Conservation (phyloP, 64 coral and sea anemone genomes). For the Stichodactyla helianthus region DNA sequence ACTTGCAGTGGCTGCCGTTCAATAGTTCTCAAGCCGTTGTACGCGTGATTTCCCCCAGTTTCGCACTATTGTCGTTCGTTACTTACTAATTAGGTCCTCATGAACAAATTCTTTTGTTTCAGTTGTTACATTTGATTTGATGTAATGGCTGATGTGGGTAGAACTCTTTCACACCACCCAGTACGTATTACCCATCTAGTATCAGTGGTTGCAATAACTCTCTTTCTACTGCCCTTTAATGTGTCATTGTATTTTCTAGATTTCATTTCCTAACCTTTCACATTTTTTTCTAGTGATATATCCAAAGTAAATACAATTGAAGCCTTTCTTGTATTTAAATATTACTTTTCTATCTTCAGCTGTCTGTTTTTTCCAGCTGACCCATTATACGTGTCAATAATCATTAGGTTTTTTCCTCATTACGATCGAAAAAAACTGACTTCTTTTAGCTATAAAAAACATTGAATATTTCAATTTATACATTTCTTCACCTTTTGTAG, state of each 20-base stretch:
- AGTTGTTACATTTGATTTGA: not conserved
- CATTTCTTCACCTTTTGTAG: not conserved
- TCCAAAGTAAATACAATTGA: slow-evolving; percentile 5
- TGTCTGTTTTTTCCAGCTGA: not conserved
- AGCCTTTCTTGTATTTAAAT: slow-evolving; percentile 6
- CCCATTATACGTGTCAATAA: not conserved
- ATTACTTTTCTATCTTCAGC: not conserved
- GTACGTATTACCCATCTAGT: not conserved
- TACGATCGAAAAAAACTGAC: not conserved
- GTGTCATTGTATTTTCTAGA: not conserved
- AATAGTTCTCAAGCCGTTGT: not conserved
- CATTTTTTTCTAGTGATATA: not conserved
- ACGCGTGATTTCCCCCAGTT: not conserved
- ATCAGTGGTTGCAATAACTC: not conserved
- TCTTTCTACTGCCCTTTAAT: not conserved
- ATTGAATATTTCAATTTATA: not conserved
- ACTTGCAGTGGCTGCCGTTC: no score
- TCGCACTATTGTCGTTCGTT: not conserved
- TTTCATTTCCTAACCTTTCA: not conserved
- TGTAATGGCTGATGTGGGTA: not conserved
- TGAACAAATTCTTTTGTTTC: not conserved
- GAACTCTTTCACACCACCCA: not conserved
- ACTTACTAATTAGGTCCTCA: not conserved
- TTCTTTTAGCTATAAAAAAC: not conserved
- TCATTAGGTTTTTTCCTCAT: not conserved